phyloP scores from a whole-genome alignment of 2,113 vertebrate species.

The Trematocara unimaculatum region DNA sequence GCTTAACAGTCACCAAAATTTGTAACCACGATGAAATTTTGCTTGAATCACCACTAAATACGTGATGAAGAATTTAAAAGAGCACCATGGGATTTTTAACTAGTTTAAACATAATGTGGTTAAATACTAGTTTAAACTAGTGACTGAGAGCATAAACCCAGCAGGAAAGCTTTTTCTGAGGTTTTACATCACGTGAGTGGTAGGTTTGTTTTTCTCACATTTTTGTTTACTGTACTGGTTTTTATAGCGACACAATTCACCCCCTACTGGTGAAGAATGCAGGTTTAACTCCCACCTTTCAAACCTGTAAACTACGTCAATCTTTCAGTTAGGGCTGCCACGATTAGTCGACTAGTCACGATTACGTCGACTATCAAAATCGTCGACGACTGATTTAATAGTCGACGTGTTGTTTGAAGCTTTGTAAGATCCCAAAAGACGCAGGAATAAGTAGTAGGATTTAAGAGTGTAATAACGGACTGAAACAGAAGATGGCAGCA shows the following conservation, averaged over 20 bases:
- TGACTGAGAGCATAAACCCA: not conserved
- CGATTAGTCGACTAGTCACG: no score
- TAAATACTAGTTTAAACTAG: not conserved
- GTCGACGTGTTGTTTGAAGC: no score
- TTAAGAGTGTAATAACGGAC: no score
- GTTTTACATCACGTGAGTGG: not conserved
- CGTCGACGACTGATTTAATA: no score
- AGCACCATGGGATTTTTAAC: accelerated
- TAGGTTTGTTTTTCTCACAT: accelerated
- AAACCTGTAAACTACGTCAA: accelerated
- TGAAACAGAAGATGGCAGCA: no score
- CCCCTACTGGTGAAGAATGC: not conserved
- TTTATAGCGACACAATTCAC: accelerated
- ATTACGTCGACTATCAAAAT: no score
- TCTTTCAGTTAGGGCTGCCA: not conserved
- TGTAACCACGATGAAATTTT: not conserved
- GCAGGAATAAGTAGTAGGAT: no score
- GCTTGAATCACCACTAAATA: not conserved
- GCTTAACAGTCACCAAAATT: not conserved
- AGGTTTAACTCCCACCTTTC: not conserved
- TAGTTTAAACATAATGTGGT: not conserved
- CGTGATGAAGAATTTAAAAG: not conserved
- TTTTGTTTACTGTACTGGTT: not conserved
- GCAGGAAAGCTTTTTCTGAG: not conserved
- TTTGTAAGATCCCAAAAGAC: no score